Evolutionary conservation across 2,797 vertebrate species (phyloP), one percentile per base, ranked within the genome.

Genomic region (Epinephelus coioides): DNA sequence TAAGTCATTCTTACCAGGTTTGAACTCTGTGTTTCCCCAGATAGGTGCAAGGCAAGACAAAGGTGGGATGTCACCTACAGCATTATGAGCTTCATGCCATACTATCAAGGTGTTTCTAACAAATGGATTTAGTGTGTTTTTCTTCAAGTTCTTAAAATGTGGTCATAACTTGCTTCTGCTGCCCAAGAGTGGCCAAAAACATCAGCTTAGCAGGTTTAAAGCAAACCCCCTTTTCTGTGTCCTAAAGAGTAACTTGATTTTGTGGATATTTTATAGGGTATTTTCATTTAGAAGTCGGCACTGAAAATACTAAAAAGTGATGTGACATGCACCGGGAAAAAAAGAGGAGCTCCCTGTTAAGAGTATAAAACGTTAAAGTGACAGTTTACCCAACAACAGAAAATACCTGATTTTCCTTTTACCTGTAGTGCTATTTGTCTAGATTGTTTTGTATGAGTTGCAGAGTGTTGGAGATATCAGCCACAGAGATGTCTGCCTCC

Each of bases 41-140:
- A 63, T 47, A 6, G 61, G 61, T 44, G 61, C 9, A n/a, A 46
- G 3, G 61, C 21, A 18, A 11, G 60, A 63, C 43, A 63, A 13
- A 63, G n/a, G n/a, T 15, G 60, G 60, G 11, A 1, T 46, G 1
- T 63, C 14, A n/a, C 43, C 21, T 44, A 63, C n/a, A 63, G 14
- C 60, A 46, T 63, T 63, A 43, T 63, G 38, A 18, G 15, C 46
- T 47, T 47, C 46, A 47, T 47, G 46, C 46, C 21, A 46, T 23
- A 63, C 6, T 14, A 63, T 34, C 40, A 46, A 19, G 43, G 60
- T 63, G 18, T 43, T 63, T 46, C 43, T 63, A 46, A 63, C 60
- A 63, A 63, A 63, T 23, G 60, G 60, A 18, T 63, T 43, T 23
- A 25, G 21, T 44, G 40, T 63, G 4, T 63, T 63, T 17, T 47